These are phyloP conservation scores for Eulemur macaco DNA, from an alignment of 2,113 vertebrate genomes.

Conservation along the genomic window DNA sequence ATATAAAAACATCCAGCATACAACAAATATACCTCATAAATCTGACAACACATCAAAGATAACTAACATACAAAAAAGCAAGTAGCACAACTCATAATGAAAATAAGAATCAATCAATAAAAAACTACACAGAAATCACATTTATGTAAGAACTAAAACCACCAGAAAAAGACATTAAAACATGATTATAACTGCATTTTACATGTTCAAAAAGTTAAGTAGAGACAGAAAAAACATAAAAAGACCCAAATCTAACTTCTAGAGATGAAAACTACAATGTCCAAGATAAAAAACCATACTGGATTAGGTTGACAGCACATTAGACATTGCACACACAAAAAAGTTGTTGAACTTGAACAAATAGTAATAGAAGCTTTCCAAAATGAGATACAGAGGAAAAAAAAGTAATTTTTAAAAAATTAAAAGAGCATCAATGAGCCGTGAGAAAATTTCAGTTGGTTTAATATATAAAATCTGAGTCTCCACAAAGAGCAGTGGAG, in stretches of 20 bases:
- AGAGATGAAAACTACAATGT: background rate
- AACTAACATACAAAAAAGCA: background rate
- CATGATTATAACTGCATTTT: background rate
- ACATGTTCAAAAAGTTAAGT: background rate
- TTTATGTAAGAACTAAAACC: background rate
- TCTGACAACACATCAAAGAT: background rate
- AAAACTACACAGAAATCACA: background rate
- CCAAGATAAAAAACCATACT: background rate
- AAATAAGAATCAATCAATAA: background rate
- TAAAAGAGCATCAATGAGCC: background rate
- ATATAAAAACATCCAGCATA: background rate
- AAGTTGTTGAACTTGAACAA: background rate
- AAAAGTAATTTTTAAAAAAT: background rate
- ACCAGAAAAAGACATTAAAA: background rate
- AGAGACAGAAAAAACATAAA: background rate
- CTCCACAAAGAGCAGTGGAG: background rate
- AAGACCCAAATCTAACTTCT: background rate
- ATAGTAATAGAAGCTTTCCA: background rate
- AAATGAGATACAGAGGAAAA: background rate
- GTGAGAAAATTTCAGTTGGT: background rate
- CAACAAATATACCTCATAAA: background rate
- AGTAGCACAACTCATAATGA: background rate
- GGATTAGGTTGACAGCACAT: background rate
- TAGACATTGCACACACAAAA: background rate
- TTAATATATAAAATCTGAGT: background rate